These are phyloP conservation scores for Chiridota heheva DNA, from an alignment of 35 echinoderm and acorn worm species.

Conservation along the genomic window DNA sequence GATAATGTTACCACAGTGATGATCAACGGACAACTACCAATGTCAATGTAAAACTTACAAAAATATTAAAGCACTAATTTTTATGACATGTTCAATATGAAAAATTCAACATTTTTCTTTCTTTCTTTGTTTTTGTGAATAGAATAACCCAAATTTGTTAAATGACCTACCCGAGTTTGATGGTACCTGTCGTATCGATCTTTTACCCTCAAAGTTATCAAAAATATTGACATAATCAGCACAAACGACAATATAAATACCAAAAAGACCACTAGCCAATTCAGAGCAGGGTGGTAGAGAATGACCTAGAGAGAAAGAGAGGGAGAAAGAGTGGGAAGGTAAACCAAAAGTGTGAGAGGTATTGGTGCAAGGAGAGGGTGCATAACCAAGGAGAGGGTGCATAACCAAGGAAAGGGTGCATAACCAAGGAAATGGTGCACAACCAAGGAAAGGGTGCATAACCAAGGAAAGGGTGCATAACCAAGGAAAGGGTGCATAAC, in stretches of 20 bases:
- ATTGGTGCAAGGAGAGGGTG: background rate
- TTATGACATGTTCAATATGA: too few species aligned
- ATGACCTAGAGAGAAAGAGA: constrained; percentile 30
- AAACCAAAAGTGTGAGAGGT: constrained; percentile 9
- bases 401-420: too few species aligned
- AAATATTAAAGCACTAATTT: too few species aligned
- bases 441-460: too few species aligned
- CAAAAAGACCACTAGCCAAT: constrained; percentile 28
- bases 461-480: too few species aligned
- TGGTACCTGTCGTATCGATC: constrained; percentile 22
- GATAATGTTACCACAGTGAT: too few species aligned
- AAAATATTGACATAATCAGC: constrained; percentile 41
- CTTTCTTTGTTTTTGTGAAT: too few species aligned
- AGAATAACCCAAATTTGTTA: background rate
- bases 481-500: too few species aligned
- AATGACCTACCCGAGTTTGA: constrained; percentile 39
- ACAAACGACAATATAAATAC: constrained; percentile 53
- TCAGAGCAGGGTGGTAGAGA: constrained; percentile 37
- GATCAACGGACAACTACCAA: too few species aligned
- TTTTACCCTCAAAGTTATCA: constrained; percentile 34
- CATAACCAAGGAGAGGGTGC: background rate
- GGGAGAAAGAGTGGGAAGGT: background rate
- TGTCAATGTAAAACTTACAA: too few species aligned
- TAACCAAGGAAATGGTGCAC: too few species aligned
- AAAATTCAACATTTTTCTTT: too few species aligned